These are phyloP conservation scores for Gastrophysa polygoni DNA, from an alignment of 2,888 invertebrate species.

Conservation along the genomic window DNA sequence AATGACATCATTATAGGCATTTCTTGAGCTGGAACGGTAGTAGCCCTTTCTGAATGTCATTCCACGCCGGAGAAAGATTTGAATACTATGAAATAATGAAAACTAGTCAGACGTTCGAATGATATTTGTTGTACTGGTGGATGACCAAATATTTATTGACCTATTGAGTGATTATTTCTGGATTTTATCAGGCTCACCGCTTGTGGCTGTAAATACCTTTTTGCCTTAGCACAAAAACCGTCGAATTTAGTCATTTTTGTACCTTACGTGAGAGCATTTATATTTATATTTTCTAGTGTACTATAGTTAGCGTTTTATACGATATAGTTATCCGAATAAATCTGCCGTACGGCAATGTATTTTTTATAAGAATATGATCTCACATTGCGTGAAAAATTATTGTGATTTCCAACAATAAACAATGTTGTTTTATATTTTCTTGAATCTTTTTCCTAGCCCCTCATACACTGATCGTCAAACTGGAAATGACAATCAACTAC, in stretches of 20 bases:
- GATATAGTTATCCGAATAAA: constrained; percentile 15
- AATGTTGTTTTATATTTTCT: constrained; percentile 25
- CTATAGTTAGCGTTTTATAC: constrained; percentile 21
- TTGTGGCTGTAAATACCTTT: constrained; percentile 24
- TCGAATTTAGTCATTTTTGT: constrained; percentile 49
- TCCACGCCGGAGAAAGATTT: too few relatives aligned
- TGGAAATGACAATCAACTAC: too few relatives aligned
- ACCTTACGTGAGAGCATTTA: constrained; percentile 41
- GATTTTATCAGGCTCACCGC: constrained; percentile 10
- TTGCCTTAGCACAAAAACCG: constrained; percentile 34
- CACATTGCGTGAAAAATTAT: constrained; percentile 39
- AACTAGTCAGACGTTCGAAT: neutral
- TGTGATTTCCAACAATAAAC: constrained; percentile 43
- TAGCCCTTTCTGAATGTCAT: too few relatives aligned
- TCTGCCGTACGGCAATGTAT: constrained; percentile 31
- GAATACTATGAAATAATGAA: neutral
- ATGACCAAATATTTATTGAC: neutral
- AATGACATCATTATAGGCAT: too few relatives aligned
- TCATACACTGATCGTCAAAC: too few relatives aligned
- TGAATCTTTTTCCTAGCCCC: neutral
- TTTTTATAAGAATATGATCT: constrained; percentile 43
- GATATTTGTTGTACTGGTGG: neutral
- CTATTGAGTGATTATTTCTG: neutral
- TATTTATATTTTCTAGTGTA: constrained; percentile 41
- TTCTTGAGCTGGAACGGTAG: too few relatives aligned